These are phyloP conservation scores for Stomatorhinus ivindoensis DNA, from an alignment of 2,113 vertebrate species.

Conservation along the genomic window DNA sequence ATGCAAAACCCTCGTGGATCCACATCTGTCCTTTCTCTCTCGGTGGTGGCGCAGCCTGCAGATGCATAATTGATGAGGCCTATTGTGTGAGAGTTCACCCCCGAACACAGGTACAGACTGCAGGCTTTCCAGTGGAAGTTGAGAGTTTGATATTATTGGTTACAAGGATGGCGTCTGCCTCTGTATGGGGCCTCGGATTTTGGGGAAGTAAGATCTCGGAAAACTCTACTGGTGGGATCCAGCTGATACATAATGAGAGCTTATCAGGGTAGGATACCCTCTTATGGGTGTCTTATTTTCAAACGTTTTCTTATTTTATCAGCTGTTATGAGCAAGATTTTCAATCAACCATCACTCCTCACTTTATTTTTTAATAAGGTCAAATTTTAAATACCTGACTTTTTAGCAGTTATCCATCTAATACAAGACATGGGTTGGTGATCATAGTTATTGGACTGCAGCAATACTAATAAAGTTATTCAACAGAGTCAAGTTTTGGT, in stretches of 20 bases:
- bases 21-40: neutral
- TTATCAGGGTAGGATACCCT: neutral
- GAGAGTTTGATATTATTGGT: neutral
- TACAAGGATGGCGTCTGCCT: neutral
- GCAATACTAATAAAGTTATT: neutral
- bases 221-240: neutral
- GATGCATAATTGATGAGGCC: constrained; percentile 63
- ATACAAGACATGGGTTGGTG: neutral
- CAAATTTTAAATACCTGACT: neutral
- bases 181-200: neutral
- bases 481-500: neutral
- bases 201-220: neutral
- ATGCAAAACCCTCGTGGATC: neutral
- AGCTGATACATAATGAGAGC: neutral
- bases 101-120: constrained; percentile 22
- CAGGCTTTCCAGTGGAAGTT: constrained; percentile 24
- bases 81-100: constrained; percentile 52
- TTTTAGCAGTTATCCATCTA: neutral
- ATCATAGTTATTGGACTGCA: neutral
- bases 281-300: neutral
- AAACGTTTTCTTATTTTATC: neutral
- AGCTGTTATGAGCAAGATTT: neutral
- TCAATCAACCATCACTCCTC: neutral
- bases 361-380: neutral
- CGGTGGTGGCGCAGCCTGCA: constrained; percentile 21